A percentile compares a stretch with the other conserved stretches of the same genome.
These are phyloP conservation scores for Pseudolaguvia tuberculata DNA, from an alignment of 2,113 vertebrate species.

Conservation along the genomic window DNA sequence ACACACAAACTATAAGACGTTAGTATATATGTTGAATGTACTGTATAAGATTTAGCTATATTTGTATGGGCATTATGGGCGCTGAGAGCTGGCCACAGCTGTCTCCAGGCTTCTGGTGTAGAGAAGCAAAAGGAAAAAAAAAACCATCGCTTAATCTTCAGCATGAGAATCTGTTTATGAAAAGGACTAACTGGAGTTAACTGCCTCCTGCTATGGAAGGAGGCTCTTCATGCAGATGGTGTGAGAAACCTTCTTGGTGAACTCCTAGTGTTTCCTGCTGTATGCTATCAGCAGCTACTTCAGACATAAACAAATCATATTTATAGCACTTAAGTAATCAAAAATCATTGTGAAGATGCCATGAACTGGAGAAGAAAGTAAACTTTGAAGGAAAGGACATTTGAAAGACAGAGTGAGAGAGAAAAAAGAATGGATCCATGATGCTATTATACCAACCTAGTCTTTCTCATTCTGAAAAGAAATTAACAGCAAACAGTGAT, in stretches of 20 bases:
- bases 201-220: conserved; percentile 55
- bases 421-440: neutral
- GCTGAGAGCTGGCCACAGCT: conserved; percentile 36
- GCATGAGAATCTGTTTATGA: conserved; percentile 61
- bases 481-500: conserved; percentile 34
- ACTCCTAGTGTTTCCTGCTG: conserved; percentile 9
- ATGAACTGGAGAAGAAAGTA: conserved; percentile 10
- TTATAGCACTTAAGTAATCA: conserved; percentile 21
- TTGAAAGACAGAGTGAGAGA: conserved; percentile 12
- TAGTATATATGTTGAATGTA: neutral
- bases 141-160: conserved; percentile 61
- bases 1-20: neutral
- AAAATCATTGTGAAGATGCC: conserved; percentile 2
- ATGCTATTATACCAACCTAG: conserved; percentile 14
- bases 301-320: conserved; percentile 22
- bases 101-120: conserved; percentile 52
- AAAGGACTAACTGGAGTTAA: conserved; percentile 60
- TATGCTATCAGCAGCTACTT: conserved; percentile 15
- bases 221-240: conserved; percentile 62
- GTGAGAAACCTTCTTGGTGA: conserved; percentile 37
- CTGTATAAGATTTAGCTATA: neutral
- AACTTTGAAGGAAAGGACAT: conserved; percentile 6
- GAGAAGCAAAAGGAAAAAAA: conserved; percentile 48
- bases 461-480: conserved; percentile 4
- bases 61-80: neutral